Evolutionary conservation across 2,797 vertebrate genomes (phyloP).

Genomic region (Lithobates sylvaticus): DNA sequence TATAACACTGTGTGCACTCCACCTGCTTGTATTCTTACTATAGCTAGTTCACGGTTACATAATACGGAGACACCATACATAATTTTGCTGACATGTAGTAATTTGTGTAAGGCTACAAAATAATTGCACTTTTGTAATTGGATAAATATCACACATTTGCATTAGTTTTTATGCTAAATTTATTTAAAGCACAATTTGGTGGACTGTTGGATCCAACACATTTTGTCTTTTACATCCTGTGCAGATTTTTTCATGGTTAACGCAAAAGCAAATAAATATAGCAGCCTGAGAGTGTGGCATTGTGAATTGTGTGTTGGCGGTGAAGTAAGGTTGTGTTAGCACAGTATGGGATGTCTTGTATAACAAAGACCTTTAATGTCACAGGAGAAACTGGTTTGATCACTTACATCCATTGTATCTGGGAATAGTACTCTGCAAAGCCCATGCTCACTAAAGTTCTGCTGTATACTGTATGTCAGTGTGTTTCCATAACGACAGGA

Average conservation of each 20-base stretch:
- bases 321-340: neutral
- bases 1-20: neutral
- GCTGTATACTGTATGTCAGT: neutral
- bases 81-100: neutral
- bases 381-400: conserved; percentile 3
- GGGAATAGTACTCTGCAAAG: neutral
- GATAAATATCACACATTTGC: neutral
- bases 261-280: neutral
- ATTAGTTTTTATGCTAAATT: neutral
- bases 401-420: neutral
- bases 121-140: neutral
- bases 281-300: neutral
- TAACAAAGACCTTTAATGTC: neutral
- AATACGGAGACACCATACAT: neutral
- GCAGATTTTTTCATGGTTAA: neutral
- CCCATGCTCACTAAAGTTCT: neutral
- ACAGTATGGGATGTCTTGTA: neutral
- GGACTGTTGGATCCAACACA: neutral
- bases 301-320: neutral
- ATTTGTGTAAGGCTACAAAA: neutral
- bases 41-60: neutral
- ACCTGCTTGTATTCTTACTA: neutral
- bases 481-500: neutral
- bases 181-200: neutral
- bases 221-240: neutral